Conservation (phyloP, 1,140 invertebrate species). For the Holcopasites calliopsidis region DNA sequence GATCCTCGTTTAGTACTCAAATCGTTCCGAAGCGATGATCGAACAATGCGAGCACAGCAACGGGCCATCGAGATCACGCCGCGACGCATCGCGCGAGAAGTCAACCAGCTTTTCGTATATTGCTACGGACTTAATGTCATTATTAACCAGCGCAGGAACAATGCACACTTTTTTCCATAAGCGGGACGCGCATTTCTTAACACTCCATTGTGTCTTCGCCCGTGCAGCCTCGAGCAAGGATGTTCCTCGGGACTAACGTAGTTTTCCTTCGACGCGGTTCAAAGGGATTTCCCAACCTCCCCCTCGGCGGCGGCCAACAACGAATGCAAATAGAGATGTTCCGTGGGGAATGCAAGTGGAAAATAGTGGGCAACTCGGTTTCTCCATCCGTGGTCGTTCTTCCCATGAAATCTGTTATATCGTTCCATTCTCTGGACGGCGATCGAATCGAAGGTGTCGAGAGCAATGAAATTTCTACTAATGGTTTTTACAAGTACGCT, state of each 20-base stretch:
- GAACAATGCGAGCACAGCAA: background rate
- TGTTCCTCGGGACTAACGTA: background rate
- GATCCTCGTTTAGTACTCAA: too few relatives aligned
- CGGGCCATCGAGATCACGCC: background rate
- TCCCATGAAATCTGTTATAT: too few relatives aligned
- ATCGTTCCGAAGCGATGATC: background rate
- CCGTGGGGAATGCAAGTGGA: background rate
- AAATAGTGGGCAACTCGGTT: background rate
- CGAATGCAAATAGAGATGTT: constrained; percentile 17
- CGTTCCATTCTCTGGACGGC: background rate
- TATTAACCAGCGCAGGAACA: constrained; percentile 31
- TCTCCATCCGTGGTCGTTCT: background rate
- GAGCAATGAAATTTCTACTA: too few relatives aligned
- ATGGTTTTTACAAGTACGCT: too few relatives aligned
- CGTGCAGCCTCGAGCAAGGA: background rate
- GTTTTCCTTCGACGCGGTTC: constrained; percentile 16
- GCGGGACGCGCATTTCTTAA: constrained; percentile 28
- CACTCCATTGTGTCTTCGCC: constrained; percentile 24
- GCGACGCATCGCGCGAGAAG: background rate
- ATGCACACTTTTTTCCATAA: constrained; percentile 6
- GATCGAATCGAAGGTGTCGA: background rate
- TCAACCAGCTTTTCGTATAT: constrained; percentile 1
- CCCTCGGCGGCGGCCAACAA: background rate
- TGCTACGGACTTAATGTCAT: constrained; percentile 27
- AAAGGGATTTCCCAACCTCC: constrained; percentile 22